A percentile compares a stretch with the other conserved stretches of the same genome.
Evolutionary conservation across 64 coral and sea anemone species (phyloP).

Genomic region (Pachyseris speciosa): DNA sequence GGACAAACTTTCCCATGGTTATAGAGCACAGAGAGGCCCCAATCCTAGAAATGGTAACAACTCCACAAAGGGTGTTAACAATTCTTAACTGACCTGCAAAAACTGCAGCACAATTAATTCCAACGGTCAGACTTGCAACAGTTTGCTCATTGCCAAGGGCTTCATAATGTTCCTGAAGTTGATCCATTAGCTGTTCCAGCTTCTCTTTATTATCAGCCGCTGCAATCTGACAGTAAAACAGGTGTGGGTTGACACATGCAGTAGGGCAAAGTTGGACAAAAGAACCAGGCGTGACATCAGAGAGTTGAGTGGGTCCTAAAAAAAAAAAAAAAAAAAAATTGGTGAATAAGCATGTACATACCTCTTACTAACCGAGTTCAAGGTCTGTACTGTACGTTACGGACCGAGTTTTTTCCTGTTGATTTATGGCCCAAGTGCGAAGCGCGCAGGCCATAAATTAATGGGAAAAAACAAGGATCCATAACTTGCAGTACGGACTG

Average conservation of each 20-base stretch:
- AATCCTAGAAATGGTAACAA: too few relatives aligned
- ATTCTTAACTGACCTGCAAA: constrained; percentile 34
- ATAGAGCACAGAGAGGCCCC: too few relatives aligned
- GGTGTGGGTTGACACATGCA: constrained; percentile 58
- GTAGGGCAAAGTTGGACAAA: constrained; percentile 61
- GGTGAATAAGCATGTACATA: neutral
- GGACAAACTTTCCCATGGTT: too few relatives aligned
- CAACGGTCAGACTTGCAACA: constrained; percentile 1
- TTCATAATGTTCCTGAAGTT: constrained; percentile 58
- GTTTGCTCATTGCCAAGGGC: constrained; percentile 1
- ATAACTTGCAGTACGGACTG: too few relatives aligned
- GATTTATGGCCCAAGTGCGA: too few relatives aligned
- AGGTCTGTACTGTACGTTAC: too few relatives aligned
- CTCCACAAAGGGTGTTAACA: too few relatives aligned
- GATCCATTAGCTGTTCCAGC: constrained; percentile 52
- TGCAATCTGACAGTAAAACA: constrained; percentile 80
- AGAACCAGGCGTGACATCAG: neutral
- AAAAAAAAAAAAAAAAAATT: neutral
- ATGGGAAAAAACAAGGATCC: too few relatives aligned
- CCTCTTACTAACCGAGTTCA: too few relatives aligned
- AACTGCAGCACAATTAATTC: constrained; percentile 50
- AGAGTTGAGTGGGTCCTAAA: neutral
- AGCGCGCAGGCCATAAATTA: too few relatives aligned
- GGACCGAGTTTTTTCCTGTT: too few relatives aligned
- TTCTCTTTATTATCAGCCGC: constrained; percentile 34